phyloP scores from a whole-genome alignment of 2,888 invertebrate species.

The Apocheima hispidaria region DNA sequence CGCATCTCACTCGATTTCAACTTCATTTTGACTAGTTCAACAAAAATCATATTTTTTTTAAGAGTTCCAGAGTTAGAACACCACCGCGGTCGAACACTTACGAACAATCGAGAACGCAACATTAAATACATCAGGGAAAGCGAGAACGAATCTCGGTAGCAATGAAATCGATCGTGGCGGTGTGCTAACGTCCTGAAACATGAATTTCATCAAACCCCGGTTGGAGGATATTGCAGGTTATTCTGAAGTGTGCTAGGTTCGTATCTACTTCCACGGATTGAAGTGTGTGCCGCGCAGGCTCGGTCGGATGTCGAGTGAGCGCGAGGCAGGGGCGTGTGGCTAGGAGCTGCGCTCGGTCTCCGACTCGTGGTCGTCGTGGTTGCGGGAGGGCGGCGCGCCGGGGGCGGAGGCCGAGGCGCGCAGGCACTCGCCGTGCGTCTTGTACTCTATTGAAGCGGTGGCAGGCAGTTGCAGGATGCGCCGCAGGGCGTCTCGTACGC shows the following conservation, averaged over 20 bases:
- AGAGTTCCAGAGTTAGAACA: neutral
- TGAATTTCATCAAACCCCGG: neutral
- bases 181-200: neutral
- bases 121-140: neutral
- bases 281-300: neutral
- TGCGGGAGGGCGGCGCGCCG: slow-evolving; percentile 31
- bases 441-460: slow-evolving; percentile 97
- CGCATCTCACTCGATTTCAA: slow-evolving; percentile 51
- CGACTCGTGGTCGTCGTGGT: slow-evolving; percentile 7
- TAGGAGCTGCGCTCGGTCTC: slow-evolving; percentile 29
- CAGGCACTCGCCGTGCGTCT: slow-evolving; percentile 81
- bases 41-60: neutral
- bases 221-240: neutral
- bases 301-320: slow-evolving; percentile 12
- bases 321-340: slow-evolving; percentile 40
- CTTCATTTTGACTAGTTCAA: slow-evolving; percentile 1
- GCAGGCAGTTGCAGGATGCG: slow-evolving; percentile 97
- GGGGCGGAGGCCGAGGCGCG: slow-evolving; percentile 61
- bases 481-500: slow-evolving; percentile 97
- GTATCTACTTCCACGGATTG: neutral
- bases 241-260: neutral
- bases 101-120: neutral
- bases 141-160: neutral
- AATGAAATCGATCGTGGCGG: neutral
- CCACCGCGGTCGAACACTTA: neutral